Base-by-base conservation (phyloP, 2,888 invertebrate species). In the Zonitis immaculata region DNA sequence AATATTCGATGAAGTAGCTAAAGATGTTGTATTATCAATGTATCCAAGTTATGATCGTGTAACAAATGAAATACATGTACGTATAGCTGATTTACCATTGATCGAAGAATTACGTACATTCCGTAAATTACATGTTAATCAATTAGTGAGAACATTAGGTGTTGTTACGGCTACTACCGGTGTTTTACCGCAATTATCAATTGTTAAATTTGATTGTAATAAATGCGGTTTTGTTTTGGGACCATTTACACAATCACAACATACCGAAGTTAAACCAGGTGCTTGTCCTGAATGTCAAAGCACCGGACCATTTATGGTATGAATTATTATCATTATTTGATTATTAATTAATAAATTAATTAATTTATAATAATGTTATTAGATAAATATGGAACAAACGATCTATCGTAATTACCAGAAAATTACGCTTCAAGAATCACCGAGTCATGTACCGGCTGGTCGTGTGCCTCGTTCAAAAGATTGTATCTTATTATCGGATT, bases 351-450 rank as follows among this genome's bases (percentile, higher is more conserved):
- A n/a, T n/a, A n/a, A n/a, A n/a, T n/a, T n/a, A n/a, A n/a, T n/a
- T n/a, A n/a, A n/a, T n/a, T n/a, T n/a, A n/a, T n/a, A n/a, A 14
- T 56, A 8, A 22, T 22, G 22, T 22, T 70, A 74, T 2, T 77
- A 95, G 87, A 89, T 99, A 22, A 99, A 99, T 74, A 97, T 98
- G 94, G 98, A 98, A 72, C 89, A 97, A 87, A 99, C 99, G 0
- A 77, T 99, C 6, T 99, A 98, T 75, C 87, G 97, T 48, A 99
- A 99, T 78, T 99, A 98, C 73, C 99, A 99, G 77, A 91, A 96
- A 70, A 86, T 99, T 32, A 97, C 96, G 0, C 82, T 99, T 59
- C 99, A 99, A 79, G 99, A 99, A 78, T 95, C 95, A 3, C 99
- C 99, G 0, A 96, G 98, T 0, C 88, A 95, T 63, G 95, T 99